Base-by-base conservation (phyloP, 2,888 invertebrate genomes). In the Biston stratarius region DNA sequence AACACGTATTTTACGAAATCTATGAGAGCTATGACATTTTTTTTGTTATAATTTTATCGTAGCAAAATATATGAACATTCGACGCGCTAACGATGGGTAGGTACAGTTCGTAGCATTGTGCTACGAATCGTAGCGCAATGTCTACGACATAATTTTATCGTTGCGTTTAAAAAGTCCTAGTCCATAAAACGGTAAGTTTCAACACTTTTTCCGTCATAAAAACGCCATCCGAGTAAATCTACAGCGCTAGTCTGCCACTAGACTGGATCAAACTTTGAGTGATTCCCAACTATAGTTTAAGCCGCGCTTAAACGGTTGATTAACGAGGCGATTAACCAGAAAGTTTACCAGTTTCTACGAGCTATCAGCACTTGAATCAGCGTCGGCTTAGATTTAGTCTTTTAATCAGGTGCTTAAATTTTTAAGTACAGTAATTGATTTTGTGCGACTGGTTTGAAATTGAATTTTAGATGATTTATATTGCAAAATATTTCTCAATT, bases 251-350 rank as follows among this genome's bases (percentile, higher is more conserved):
- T 64, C 66, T 56, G 52, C 71, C 61, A 52, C 64, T 66, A 56
- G 69, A 75, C 66, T 79, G 75, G 77, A 80, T 83, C 79, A 83
- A 83, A 82, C 80, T 83, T 83, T 77, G 76, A 80, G 82, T 84
- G 83, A 85, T 83, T 83, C 79, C 78, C 77, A 86, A 85, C 84
- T 86, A 83, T 83, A 84, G 81, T 81, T 84, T 83, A 84, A 87
- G 83, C 84, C 74, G 73, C 70, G 80, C 83, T 88, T 85, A 85
- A 88, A 83, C 81, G 83, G 82, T 83, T 85, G 88, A 88, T 88
- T 87, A 88, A 86, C 84, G 85, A 84, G 79, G 75, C 77, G 80
- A 80, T 84, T 83, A 78, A 79, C 75, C 76, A 60, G 71, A 72
- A 79, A 83, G 80, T 81, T 83, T 72, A 74, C 67, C 78, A 84